Evolutionary conservation across 2,888 invertebrate species (phyloP), one percentile per base, ranked within the genome.

Genomic region (Tenthredo notha): DNA sequence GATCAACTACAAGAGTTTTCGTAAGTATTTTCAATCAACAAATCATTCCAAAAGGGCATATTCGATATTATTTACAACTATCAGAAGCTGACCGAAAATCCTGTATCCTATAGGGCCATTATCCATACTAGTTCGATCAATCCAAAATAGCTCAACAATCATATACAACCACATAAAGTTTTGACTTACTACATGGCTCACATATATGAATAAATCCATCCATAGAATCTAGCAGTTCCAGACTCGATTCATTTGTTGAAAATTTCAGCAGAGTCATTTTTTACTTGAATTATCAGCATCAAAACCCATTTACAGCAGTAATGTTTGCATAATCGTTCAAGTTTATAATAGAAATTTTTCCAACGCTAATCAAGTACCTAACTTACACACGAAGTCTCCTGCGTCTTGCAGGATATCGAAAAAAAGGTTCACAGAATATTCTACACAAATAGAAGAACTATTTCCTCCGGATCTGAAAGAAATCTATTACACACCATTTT

Each of bases 1-100:
- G 74, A 74, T 74, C 40, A 74, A 74, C 29, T 74, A 29, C n/a
- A 47, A 74, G 74, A 74, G 74, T 74, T 74, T 74, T 40, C 47
- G 74, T 74, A 21, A 74, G 74, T 25, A 74, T 33, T 37, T 47
- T n/a, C 29, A n/a, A 33, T 43, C 37, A 74, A n/a, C 47, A n/a
- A 47, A 74, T 47, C 33, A 47, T 47, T 74, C 3, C 74, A 74
- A 33, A 74, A 74, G n/a, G 29, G n/a, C 21, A 74, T 74, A 25
- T 74, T 74, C 21, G 25, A 47, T 21, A 74, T 10, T 10, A 65
- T 65, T 65, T 7, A 65, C 29, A 12, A 65, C 29, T 29, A 65
- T 65, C 29, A 65, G 25, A 25, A 65, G 65, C 65, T 50, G 15
- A 50, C 12, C 50, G 15, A 50, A 50, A 50, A 50, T 50, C n/a